These are phyloP conservation scores for Catharus bicknelli DNA, from an alignment of 2,113 vertebrate species.

Conservation along the genomic window DNA sequence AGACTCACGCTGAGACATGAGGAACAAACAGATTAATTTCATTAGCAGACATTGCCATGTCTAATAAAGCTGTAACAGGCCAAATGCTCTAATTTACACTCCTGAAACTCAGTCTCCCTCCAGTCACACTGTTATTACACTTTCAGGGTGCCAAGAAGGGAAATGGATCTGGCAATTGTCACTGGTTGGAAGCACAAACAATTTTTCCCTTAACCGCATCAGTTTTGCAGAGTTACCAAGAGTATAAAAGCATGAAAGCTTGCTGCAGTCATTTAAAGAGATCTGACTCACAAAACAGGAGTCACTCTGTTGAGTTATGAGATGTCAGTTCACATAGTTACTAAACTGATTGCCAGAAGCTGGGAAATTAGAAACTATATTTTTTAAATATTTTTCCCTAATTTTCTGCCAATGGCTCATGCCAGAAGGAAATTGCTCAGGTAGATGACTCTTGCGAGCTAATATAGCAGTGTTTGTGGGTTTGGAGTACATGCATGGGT, in stretches of 20 bases:
- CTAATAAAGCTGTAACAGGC: constrained; percentile 29
- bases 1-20: constrained; percentile 11
- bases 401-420: not conserved
- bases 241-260: not conserved
- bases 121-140: not conserved
- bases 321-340: constrained; percentile 8
- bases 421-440: not conserved
- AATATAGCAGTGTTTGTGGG: not conserved
- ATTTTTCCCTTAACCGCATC: not conserved
- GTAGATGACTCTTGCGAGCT: not conserved
- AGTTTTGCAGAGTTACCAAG: constrained; percentile 6
- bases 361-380: not conserved
- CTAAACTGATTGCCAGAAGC: not conserved
- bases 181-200: constrained; percentile 12
- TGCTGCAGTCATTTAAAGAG: not conserved
- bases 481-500: not conserved
- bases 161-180: constrained; percentile 52
- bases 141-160: constrained; percentile 30
- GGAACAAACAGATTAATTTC: constrained; percentile 45
- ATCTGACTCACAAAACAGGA: constrained; percentile 23
- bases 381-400: not conserved
- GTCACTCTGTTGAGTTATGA: not conserved
- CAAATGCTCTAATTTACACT: constrained; percentile 30
- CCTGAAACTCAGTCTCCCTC: constrained; percentile 26
- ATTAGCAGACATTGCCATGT: constrained; percentile 19